Percentiles rank a stretch among this genome's conserved stretches.
Evolutionary conservation across 2,888 invertebrate genomes (phyloP).

Genomic region (Morpho achilles): DNA sequence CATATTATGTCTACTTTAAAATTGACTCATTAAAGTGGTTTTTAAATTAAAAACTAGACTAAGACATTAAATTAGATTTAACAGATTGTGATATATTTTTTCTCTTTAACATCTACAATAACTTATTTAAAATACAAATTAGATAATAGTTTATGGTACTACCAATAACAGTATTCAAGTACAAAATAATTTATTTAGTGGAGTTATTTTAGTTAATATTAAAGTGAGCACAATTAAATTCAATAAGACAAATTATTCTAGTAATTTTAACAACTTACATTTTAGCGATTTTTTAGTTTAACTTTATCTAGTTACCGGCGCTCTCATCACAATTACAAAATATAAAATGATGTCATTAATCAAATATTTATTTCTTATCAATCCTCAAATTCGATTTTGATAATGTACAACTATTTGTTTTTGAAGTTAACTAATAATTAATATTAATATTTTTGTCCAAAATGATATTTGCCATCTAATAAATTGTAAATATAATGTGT

Average conservation of each 20-base stretch:
- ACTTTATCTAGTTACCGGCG: not conserved
- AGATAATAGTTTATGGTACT: not conserved
- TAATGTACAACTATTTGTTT: not conserved
- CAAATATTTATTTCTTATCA: too few species aligned
- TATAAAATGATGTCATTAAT: too few species aligned
- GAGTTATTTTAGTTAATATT: not conserved
- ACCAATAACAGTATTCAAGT: constrained; percentile 14
- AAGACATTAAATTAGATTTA: not conserved
- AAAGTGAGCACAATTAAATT: not conserved
- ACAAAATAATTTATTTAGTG: constrained; percentile 13
- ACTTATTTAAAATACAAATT: constrained; percentile 2
- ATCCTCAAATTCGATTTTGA: too few species aligned
- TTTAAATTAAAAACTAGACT: not conserved
- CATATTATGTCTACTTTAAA: too few species aligned
- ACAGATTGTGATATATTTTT: constrained; percentile 15
- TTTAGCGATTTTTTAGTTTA: not conserved
- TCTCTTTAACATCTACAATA: constrained; percentile 1
- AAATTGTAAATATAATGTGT: constrained; percentile 21
- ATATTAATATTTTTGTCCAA: constrained; percentile 13
- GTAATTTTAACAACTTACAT: not conserved
- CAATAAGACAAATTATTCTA: not conserved
- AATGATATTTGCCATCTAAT: constrained; percentile 8
- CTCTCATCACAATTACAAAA: too few species aligned
- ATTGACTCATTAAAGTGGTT: too few species aligned
- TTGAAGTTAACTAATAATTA: too few species aligned